Evolutionary conservation across 2,113 vertebrate species (phyloP).

Genomic region (Carassius carassius): DNA sequence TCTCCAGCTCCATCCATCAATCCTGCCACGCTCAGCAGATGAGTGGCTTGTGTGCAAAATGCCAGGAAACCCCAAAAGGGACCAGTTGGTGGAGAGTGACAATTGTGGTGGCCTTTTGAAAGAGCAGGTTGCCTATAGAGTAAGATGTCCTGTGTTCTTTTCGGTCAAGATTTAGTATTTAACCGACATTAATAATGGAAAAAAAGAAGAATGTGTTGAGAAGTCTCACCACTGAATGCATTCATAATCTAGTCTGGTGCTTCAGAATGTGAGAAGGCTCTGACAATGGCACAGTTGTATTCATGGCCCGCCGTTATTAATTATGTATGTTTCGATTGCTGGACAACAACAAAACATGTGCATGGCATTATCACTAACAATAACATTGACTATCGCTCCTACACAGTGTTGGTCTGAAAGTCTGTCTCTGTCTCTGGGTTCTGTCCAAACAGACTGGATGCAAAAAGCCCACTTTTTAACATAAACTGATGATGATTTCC

Average conservation of each 20-base stretch:
- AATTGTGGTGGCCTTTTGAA: slow-evolving; percentile 53
- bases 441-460: slow-evolving; percentile 38
- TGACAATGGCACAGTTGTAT: slow-evolving; percentile 70
- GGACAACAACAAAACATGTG: slow-evolving; percentile 72
- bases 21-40: slow-evolving; percentile 64
- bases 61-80: slow-evolving; percentile 65
- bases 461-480: slow-evolving; percentile 24
- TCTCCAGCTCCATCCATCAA: slow-evolving; percentile 71
- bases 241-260: slow-evolving; percentile 12
- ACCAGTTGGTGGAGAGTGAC: slow-evolving; percentile 55
- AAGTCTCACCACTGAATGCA: neutral
- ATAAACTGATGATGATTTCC: neutral
- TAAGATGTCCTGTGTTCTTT: slow-evolving; percentile 39
- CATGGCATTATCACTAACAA: slow-evolving; percentile 72
- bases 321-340: slow-evolving; percentile 77
- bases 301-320: slow-evolving; percentile 72
- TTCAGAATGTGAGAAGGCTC: slow-evolving; percentile 57
- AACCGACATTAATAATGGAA: slow-evolving; percentile 17
- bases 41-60: slow-evolving; percentile 57
- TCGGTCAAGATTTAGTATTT: slow-evolving; percentile 24
- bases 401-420: slow-evolving; percentile 73
- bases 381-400: slow-evolving; percentile 75
- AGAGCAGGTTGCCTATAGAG: slow-evolving; percentile 50
- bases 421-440: slow-evolving; percentile 63
- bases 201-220: slow-evolving; percentile 25